Base-by-base conservation (phyloP, 2,797 vertebrate genomes). In the Alfaro cultratus region DNA sequence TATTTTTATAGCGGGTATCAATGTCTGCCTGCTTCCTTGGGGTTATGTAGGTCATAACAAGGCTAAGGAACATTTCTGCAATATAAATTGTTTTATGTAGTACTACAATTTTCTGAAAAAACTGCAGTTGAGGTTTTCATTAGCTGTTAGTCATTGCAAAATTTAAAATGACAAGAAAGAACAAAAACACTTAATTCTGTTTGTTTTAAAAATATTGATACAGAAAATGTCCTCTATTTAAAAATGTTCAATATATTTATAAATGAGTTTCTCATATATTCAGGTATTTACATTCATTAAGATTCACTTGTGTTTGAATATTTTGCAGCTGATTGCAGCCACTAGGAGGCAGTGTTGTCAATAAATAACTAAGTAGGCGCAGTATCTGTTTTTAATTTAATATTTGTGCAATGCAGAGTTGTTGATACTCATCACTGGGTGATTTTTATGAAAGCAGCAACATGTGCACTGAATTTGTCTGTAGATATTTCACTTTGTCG, bases 281-380 rank as follows among this genome's bases (percentile, higher is more conserved):
- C 29, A 60, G n/a, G 7, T 29, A 2, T 43, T 68, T 26, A 1
- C 6, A 16, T 46, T 45, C 16, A 29, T 15, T 29, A 12, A 70
- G 39, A 46, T 45, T 13, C 26, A 71, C 68, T 29, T 71, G 18
- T 36, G n/a, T n/a, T 12, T 45, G 15, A 46, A 39, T 13, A 39
- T 49, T 49, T 29, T 57, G 15, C 16, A 49, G 43, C n/a, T 29
- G n/a, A 12, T 57, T 18, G 73, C 5, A 64, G 39, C 49, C 74
- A 84, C 64, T 51, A 74, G 72, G 73, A 29, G 79, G 75, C 41
- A 53, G 49, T 82, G 51, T 60, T 18, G 49, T 82, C 77, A 79
- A 26, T 74, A 16, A 26, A 31, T 47, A 23, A 51, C 60, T 49
- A 31, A 13, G 74, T 36, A 8, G 10, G 36, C 47, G 46, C 43